Percentiles rank a stretch among this genome's conserved stretches.
These are phyloP conservation scores for Bilobella aurantiaca DNA, from an alignment of 1,140 invertebrate genomes.

Conservation along the genomic window DNA sequence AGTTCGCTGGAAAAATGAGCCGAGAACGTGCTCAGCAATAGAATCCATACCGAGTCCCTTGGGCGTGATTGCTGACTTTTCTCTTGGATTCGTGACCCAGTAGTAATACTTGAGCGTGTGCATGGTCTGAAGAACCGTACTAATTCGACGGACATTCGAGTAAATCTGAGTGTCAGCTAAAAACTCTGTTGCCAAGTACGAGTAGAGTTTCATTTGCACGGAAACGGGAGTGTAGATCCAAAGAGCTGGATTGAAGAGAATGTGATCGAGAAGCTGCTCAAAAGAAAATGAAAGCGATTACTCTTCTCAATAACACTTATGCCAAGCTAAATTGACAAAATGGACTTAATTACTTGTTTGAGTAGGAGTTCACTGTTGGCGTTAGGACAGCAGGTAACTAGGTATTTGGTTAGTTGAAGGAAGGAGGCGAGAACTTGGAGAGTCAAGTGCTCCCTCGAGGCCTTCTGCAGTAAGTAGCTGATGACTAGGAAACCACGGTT, in stretches of 20 bases:
- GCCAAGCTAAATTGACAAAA: background rate
- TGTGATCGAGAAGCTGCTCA: slow-evolving; percentile 96
- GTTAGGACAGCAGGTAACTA: slow-evolving; percentile 65
- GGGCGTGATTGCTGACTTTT: slow-evolving; percentile 86
- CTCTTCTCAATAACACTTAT: background rate
- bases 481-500: slow-evolving; percentile 96
- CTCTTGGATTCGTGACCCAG: slow-evolving; percentile 91
- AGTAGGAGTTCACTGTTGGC: slow-evolving; percentile 85
- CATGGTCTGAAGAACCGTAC: slow-evolving; percentile 93
- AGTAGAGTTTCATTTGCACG: slow-evolving; percentile 93
- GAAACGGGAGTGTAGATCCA: slow-evolving; percentile 96
- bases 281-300: background rate
- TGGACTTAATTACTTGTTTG: slow-evolving; percentile 65
- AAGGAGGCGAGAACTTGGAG: slow-evolving; percentile 86
- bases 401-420: slow-evolving; percentile 86
- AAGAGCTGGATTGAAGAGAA: slow-evolving; percentile 95
- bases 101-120: slow-evolving; percentile 99
- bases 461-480: slow-evolving; percentile 89
- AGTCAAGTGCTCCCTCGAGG: slow-evolving; percentile 84
- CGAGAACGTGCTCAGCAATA: slow-evolving; percentile 37
- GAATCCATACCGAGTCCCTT: slow-evolving; percentile 89
- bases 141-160: slow-evolving; percentile 88
- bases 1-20: too few species aligned
- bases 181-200: slow-evolving; percentile 95
- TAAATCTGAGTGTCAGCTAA: slow-evolving; percentile 95